Base-by-base conservation (phyloP, 2,113 vertebrate species). In the Melanocharis versteri region DNA sequence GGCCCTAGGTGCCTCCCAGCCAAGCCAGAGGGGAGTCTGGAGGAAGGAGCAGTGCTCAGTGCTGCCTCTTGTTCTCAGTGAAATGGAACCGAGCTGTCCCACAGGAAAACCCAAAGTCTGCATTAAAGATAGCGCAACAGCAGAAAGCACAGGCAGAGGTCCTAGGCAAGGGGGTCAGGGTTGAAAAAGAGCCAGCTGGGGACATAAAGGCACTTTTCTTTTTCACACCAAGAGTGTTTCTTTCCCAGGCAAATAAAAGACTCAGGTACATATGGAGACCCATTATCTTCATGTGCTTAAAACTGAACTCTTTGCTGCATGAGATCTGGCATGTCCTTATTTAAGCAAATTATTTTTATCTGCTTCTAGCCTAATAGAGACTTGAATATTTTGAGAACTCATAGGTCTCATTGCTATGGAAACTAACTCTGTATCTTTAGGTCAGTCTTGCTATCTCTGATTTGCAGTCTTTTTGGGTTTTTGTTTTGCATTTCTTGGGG, bases 361-460 rank as follows among this genome's bases (percentile, higher is more conserved):
- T 90, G 26, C 69, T 85, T 91, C 71, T 73, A 94, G 40, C 31
- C 75, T 92, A 95, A 95, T 76, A 91, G 45, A 87, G 28, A 44
- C 26, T 83, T 45, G 62, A 68, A 80, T 91, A 92, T 89, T 95
- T 92, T 92, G 90, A 89, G 77, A 87, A 91, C 17, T 58, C 77
- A 92, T 66, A 90, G 45, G 75, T 91, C 68, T 84, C 54, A 94
- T 95, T 91, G 87, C 96, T 95, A 96, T 96, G 95, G 96, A 92
- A 96, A 97, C 95, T 82, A 83, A 61, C 40, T 81, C 68, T 57
- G 39, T 54, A 89, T 92, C 96, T 94, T 92, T 76, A 93, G 92
- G 90, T 96, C 88, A 96, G 77, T 45, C 69, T 87, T 83, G 54
- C 23, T 90, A 66, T 78, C 75, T 93, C 40, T 54, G 47, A 93